These are phyloP conservation scores for Odontesthes bonariensis DNA, from an alignment of 2,113 vertebrate genomes.

Conservation along the genomic window DNA sequence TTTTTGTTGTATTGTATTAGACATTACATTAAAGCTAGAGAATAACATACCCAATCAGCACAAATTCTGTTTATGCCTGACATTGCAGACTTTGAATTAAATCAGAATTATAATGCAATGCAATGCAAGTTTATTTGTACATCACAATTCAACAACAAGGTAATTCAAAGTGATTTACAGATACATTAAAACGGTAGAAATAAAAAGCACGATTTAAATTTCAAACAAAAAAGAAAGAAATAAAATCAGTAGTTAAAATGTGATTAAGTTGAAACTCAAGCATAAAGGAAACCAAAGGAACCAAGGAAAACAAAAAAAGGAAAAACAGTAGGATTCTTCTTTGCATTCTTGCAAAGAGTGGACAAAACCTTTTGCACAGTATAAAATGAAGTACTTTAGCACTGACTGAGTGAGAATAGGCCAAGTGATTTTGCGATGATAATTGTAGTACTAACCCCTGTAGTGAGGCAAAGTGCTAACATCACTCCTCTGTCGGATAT, in stretches of 20 bases:
- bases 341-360: constrained; percentile 28
- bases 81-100: constrained; percentile 51
- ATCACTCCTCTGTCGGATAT: background rate
- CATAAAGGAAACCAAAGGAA: too few relatives aligned
- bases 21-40: too few relatives aligned
- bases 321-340: constrained; percentile 25
- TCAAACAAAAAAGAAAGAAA: too few relatives aligned
- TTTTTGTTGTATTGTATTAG: too few relatives aligned
- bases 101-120: constrained; percentile 19
- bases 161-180: too few relatives aligned
- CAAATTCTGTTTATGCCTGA: constrained; percentile 2
- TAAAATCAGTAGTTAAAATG: too few relatives aligned
- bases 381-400: background rate
- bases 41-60: too few relatives aligned
- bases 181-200: too few relatives aligned
- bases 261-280: too few relatives aligned
- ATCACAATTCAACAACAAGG: too few relatives aligned
- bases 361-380: constrained; percentile 27
- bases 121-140: too few relatives aligned
- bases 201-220: too few relatives aligned
- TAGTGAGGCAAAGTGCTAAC: constrained; percentile 3
- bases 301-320: constrained; percentile 49
- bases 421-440: background rate
- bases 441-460: background rate
- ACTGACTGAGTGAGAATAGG: background rate